Conservation (phyloP, 1,140 invertebrate genomes). For the Papilio polytes region DNA sequence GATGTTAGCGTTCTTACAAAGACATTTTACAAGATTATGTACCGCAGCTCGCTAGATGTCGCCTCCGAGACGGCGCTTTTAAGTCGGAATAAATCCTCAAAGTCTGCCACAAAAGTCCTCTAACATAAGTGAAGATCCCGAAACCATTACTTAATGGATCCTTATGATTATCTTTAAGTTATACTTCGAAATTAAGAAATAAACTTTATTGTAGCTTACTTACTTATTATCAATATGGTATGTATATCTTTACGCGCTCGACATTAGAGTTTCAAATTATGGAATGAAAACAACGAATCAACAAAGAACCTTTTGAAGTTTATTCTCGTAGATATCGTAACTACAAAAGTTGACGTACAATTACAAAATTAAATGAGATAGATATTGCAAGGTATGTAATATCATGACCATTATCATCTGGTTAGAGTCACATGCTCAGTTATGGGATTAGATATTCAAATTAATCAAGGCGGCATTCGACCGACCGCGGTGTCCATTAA, state of each 20-base stretch:
- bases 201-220: no score
- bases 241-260: no score
- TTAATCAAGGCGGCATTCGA: slow-evolving; percentile 16
- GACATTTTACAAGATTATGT: slow-evolving; percentile 9
- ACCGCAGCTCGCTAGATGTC: not conserved
- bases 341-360: not conserved
- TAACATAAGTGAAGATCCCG: not conserved
- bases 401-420: not conserved
- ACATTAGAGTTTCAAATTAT: no score
- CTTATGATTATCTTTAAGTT: not conserved
- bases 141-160: not conserved
- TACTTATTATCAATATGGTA: no score
- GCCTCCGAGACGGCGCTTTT: not conserved
- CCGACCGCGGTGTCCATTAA: slow-evolving; percentile 8
- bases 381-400: not conserved
- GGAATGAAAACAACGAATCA: no score
- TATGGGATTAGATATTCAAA: slow-evolving; percentile 22
- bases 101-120: not conserved
- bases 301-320: no score
- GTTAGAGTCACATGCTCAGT: not conserved
- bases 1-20: not conserved
- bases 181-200: not conserved
- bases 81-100: not conserved
- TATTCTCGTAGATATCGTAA: no score
- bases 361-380: not conserved